Percentiles rank a stretch among this genome's conserved stretches.
Evolutionary conservation across 2,888 invertebrate genomes (phyloP).

Genomic region (Tiliacea citrago): DNA sequence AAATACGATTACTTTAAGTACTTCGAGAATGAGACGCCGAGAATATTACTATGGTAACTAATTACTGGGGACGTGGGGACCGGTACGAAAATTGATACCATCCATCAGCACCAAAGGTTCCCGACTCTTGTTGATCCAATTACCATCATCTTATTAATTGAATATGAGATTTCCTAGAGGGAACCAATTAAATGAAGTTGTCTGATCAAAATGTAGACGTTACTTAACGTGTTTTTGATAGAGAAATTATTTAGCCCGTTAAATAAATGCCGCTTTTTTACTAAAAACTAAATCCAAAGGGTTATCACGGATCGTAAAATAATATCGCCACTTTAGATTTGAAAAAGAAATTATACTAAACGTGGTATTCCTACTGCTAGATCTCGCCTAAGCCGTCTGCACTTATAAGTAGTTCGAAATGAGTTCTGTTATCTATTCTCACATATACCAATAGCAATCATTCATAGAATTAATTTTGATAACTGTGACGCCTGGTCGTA

Average conservation of each 20-base stretch:
- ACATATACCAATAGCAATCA: slow-evolving; percentile 80
- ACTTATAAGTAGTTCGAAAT: slow-evolving; percentile 69
- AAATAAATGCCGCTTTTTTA: slow-evolving; percentile 76
- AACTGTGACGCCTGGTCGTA: slow-evolving; percentile 83
- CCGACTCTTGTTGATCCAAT: slow-evolving; percentile 78
- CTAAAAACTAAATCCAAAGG: slow-evolving; percentile 64
- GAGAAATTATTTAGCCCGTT: slow-evolving; percentile 76
- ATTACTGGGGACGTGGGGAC: slow-evolving; percentile 65
- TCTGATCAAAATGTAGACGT: slow-evolving; percentile 83
- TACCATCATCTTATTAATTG: slow-evolving; percentile 83
- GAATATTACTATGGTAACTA: slow-evolving; percentile 69
- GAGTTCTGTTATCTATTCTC: slow-evolving; percentile 75
- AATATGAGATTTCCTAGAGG: slow-evolving; percentile 79
- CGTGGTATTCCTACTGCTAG: slow-evolving; percentile 56
- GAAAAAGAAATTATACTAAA: slow-evolving; percentile 54
- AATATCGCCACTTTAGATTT: slow-evolving; percentile 74
- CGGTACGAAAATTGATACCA: slow-evolving; percentile 77
- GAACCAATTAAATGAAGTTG: slow-evolving; percentile 82
- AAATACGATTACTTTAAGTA: slow-evolving; percentile 63
- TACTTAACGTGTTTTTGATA: slow-evolving; percentile 81
- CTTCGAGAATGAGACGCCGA: slow-evolving; percentile 51
- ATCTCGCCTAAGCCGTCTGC: slow-evolving; percentile 52
- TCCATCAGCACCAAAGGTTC: slow-evolving; percentile 76
- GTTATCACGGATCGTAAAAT: slow-evolving; percentile 75
- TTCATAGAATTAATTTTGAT: slow-evolving; percentile 88